A percentile compares a stretch with the other conserved stretches of the same genome.
Evolutionary conservation across 1,140 invertebrate genomes (phyloP).

Genomic region (Neodiprion fabricii): DNA sequence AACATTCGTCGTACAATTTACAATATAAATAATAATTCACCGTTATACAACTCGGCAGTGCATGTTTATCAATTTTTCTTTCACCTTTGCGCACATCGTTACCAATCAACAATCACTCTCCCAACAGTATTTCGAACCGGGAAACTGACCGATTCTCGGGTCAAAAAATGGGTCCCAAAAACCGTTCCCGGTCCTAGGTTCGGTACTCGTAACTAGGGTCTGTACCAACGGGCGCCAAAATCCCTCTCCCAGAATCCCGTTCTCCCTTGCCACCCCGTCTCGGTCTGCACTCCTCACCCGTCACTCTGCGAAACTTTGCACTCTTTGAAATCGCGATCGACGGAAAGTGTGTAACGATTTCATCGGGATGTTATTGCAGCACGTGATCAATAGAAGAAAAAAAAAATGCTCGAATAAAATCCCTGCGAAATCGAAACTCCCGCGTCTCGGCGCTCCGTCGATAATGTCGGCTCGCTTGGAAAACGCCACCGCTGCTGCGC

Average conservation of each 20-base stretch:
- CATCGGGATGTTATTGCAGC: too few relatives aligned
- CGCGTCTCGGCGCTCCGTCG: too few relatives aligned
- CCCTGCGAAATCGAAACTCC: too few relatives aligned
- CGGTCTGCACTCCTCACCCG: neutral
- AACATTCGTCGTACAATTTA: too few relatives aligned
- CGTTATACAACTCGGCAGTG: neutral
- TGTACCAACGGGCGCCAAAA: slow-evolving; percentile 58
- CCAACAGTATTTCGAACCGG: neutral
- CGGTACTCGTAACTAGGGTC: slow-evolving; percentile 65
- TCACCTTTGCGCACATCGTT: neutral
- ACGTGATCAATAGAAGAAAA: too few relatives aligned
- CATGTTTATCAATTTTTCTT: neutral
- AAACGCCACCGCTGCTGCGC: too few relatives aligned
- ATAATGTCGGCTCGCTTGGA: too few relatives aligned
- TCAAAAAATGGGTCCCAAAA: neutral
- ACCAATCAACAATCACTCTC: too few relatives aligned
- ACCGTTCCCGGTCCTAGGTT: slow-evolving; percentile 58
- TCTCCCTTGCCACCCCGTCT: slow-evolving; percentile 33
- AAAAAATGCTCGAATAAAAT: too few relatives aligned
- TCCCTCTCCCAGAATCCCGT: slow-evolving; percentile 56
- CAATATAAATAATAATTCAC: too few relatives aligned
- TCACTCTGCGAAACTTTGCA: neutral
- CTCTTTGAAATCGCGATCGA: neutral
- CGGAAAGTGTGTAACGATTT: too few relatives aligned
- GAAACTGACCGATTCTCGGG: neutral